Evolutionary conservation across 2,797 vertebrate genomes (phyloP), one percentile per base, ranked within the genome.

Genomic region (Lutjanus campechanus): DNA sequence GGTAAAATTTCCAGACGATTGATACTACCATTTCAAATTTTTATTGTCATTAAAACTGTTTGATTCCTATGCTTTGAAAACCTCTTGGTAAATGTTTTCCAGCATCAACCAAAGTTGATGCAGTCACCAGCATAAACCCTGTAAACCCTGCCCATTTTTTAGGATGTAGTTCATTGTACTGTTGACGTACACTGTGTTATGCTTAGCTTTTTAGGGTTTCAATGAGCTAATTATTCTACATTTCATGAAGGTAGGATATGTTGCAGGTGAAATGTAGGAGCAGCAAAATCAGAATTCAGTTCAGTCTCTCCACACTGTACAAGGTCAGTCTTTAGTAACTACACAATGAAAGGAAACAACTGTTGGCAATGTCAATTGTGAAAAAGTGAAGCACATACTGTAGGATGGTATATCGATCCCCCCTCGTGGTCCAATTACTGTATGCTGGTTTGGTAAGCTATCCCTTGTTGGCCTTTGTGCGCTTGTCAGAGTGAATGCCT

Each of bases 341-440:
- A 17, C 5, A 0, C 25, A 71, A 47, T 71, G 43, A 77, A 60
- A 60, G 54, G 59, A 79, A 87, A 68, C 69, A 47, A 51, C 61
- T 81, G 81, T 67, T 83, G 40, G 12, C 67, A 53, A n/a, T 65
- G 73, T 87, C 16, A 10, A 49, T 62, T 43, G n/a, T n/a, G n/a
- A n/a, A n/a, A n/a, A 13, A 44, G 61, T 74, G 68, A 67, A 82
- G 47, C 77, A 43, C 82, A 82, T 12, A 25, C 25, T 25, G 25
- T 25, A 15, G 67, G 56, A 78, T 68, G 69, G 78, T 68, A 11
- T 82, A 93, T 91, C 73, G 89, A 90, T 87, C 73, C 55, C 9
- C 66, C 49, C 22, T 63, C 1, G 1, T 80, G 69, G 81, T 82
- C 77, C 80, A 89, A 77, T 88, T 89, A 86, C 84, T 81, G 75